Evolutionary conservation across 2,797 vertebrate genomes (phyloP).

Genomic region (Muraenolepis orangiensis): DNA sequence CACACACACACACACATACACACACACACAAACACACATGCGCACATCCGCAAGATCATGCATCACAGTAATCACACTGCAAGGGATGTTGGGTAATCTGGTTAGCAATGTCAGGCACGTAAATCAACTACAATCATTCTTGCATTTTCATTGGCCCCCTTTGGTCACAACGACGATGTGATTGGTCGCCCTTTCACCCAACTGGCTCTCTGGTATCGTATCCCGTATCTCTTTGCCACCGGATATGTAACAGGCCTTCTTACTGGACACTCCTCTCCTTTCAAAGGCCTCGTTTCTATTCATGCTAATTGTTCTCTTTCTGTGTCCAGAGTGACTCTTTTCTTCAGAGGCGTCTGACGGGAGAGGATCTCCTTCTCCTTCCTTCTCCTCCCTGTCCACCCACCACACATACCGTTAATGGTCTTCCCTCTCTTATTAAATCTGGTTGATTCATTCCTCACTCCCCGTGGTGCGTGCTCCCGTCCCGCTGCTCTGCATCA

Average conservation of each 20-base stretch:
- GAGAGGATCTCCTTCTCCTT: background rate
- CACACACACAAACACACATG: slow-evolving; percentile 25
- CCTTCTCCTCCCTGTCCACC: background rate
- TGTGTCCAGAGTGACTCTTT: too few species aligned
- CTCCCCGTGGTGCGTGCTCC: background rate
- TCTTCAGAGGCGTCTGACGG: too few species aligned
- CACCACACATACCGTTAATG: background rate
- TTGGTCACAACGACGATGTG: slow-evolving; percentile 40
- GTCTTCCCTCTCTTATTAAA: background rate
- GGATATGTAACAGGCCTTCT: background rate
- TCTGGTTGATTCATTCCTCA: background rate
- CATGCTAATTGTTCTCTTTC: background rate
- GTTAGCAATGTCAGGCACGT: slow-evolving; percentile 81
- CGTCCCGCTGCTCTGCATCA: background rate
- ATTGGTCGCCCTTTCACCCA: slow-evolving; percentile 55
- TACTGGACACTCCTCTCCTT: background rate
- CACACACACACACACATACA: slow-evolving; percentile 13
- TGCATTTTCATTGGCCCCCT: slow-evolving; percentile 56
- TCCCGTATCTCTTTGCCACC: too few species aligned
- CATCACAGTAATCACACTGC: slow-evolving; percentile 74
- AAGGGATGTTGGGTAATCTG: slow-evolving; percentile 76
- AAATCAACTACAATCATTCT: slow-evolving; percentile 79
- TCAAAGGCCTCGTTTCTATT: background rate
- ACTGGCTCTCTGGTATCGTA: slow-evolving; percentile 35
- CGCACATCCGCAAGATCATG: slow-evolving; percentile 49